These are phyloP conservation scores for Phyllostomus hastatus DNA, from an alignment of 2,113 vertebrate genomes.

Conservation along the genomic window DNA sequence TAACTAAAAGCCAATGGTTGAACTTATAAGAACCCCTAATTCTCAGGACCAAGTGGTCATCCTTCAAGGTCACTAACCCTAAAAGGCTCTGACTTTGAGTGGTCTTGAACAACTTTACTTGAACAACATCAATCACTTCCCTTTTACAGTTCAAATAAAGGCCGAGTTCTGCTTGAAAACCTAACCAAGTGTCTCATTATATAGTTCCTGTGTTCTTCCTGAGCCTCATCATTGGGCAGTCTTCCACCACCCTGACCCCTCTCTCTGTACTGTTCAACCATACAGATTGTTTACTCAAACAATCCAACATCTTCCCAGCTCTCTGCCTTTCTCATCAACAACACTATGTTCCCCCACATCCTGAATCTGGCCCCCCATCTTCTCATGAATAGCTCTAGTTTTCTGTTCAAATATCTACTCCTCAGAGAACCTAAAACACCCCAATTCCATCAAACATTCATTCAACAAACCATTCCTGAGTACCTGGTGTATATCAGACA, in stretches of 20 bases:
- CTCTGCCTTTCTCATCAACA: background rate
- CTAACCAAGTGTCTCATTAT: accelerated
- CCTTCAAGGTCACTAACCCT: background rate
- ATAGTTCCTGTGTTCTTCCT: too few relatives aligned
- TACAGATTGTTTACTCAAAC: background rate
- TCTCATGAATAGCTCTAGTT: background rate
- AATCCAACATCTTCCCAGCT: background rate
- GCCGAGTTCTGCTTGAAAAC: background rate
- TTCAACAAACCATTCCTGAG: background rate
- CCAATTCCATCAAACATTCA: background rate
- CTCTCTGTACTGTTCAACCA: background rate
- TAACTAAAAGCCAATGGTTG: background rate
- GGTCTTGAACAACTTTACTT: background rate
- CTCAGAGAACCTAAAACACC: background rate
- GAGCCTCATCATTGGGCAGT: background rate
- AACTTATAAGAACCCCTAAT: background rate
- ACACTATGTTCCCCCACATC: accelerated
- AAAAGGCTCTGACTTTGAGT: background rate
- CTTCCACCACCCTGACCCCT: too few relatives aligned
- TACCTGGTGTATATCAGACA: background rate
- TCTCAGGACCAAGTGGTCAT: background rate
- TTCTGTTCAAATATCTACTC: background rate
- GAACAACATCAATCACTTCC: too few relatives aligned
- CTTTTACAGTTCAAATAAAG: background rate
- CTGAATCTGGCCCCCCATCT: background rate